Evolutionary conservation across 1,140 invertebrate species (phyloP).

Genomic region (Telenomus remus): DNA sequence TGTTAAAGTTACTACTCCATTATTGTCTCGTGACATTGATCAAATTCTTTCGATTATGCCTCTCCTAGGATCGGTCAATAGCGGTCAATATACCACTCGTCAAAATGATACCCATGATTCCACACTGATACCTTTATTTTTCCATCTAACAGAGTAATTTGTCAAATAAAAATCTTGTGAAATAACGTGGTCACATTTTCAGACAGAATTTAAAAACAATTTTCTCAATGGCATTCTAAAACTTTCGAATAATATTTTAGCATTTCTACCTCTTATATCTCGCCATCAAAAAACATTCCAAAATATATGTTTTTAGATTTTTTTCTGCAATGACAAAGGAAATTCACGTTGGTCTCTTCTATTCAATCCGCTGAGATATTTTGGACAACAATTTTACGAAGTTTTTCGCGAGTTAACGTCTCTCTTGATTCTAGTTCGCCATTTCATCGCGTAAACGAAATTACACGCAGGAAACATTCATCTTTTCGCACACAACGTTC

Average conservation of each 20-base stretch:
- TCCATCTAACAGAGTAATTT: constrained; percentile 19
- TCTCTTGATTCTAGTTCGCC: constrained; percentile 9
- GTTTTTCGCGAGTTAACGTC: constrained; percentile 30
- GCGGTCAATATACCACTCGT: constrained; percentile 36
- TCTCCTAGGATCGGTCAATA: constrained; percentile 34
- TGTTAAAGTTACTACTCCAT: constrained; percentile 39
- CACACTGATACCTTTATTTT: constrained; percentile 27
- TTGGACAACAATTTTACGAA: not conserved
- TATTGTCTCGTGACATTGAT: constrained; percentile 36
- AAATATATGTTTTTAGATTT: too few relatives aligned
- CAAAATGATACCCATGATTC: constrained; percentile 35
- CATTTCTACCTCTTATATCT: too few relatives aligned
- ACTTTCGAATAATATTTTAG: too few relatives aligned
- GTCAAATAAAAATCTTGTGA: constrained; percentile 8
- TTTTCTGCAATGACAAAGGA: not conserved
- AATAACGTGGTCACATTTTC: not conserved
- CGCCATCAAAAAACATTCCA: too few relatives aligned
- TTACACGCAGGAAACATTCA: constrained; percentile 37
- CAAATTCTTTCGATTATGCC: constrained; percentile 41
- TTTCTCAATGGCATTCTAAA: constrained; percentile 2
- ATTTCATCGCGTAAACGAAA: constrained; percentile 31
- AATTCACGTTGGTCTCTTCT: not conserved
- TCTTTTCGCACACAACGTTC: constrained; percentile 24
- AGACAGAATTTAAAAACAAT: not conserved
- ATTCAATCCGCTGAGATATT: constrained; percentile 14